Evolutionary conservation across 2,888 invertebrate species (phyloP).

Genomic region (Halictus quadricinctus): DNA sequence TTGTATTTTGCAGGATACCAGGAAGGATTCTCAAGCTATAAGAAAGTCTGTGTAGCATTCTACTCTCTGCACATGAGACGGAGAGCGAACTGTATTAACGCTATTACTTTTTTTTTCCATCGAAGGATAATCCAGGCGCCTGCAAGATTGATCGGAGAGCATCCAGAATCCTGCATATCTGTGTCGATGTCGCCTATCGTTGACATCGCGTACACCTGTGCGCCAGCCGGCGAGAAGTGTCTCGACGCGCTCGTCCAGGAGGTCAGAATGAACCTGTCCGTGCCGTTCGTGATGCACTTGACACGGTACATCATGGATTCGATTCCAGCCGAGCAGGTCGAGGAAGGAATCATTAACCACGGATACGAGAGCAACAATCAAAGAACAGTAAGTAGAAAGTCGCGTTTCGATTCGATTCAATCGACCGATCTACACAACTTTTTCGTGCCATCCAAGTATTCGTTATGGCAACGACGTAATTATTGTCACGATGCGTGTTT

Average conservation of each 20-base stretch:
- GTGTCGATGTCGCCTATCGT: slow-evolving; percentile 89
- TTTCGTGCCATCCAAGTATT: not conserved
- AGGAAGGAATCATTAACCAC: slow-evolving; percentile 88
- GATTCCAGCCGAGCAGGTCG: slow-evolving; percentile 84
- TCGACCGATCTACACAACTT: not conserved
- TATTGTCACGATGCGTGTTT: slow-evolving; percentile 34
- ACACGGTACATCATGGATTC: slow-evolving; percentile 86
- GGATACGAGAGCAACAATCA: slow-evolving; percentile 87
- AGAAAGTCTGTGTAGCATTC: slow-evolving; percentile 83
- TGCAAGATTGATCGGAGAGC: slow-evolving; percentile 84
- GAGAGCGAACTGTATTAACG: not conserved
- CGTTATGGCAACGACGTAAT: not conserved
- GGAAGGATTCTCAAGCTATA: slow-evolving; percentile 86
- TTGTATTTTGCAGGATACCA: slow-evolving; percentile 88
- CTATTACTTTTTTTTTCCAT: not conserved
- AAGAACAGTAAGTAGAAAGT: slow-evolving; percentile 63
- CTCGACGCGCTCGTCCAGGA: slow-evolving; percentile 89
- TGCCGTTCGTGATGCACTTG: slow-evolving; percentile 87
- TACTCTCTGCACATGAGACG: not conserved
- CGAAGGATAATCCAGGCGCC: slow-evolving; percentile 88
- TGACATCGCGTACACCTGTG: slow-evolving; percentile 87
- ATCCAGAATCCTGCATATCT: slow-evolving; percentile 84
- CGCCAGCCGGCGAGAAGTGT: slow-evolving; percentile 85
- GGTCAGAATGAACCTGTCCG: slow-evolving; percentile 88
- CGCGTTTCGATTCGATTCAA: not conserved